Evolutionary conservation across 2,888 invertebrate genomes (phyloP).

Genomic region (Meiosimyza decipiens): DNA sequence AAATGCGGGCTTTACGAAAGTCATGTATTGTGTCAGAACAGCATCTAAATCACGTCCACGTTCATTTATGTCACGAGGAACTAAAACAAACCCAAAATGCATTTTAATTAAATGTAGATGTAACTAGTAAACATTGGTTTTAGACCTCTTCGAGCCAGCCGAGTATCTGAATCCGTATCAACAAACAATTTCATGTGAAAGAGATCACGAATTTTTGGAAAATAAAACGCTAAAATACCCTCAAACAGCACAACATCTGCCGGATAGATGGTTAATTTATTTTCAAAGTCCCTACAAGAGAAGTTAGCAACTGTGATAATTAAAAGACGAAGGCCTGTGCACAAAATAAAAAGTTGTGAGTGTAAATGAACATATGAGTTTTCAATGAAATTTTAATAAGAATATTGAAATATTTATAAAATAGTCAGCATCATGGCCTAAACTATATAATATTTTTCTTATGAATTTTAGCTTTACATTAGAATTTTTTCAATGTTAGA

Average conservation of each 20-base stretch:
- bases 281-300: constrained; percentile 71
- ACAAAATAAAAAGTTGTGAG: no score
- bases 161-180: constrained; percentile 98
- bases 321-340: no score
- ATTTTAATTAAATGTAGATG: neutral
- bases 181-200: constrained; percentile 99
- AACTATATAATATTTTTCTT: no score
- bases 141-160: constrained; percentile 92
- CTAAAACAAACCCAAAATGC: constrained; percentile 70
- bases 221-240: constrained; percentile 98
- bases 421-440: no score
- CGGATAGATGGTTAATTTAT: constrained; percentile 85
- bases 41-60: constrained; percentile 93
- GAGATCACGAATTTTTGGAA: constrained; percentile 90
- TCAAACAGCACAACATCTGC: constrained; percentile 98
- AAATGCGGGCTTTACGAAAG: constrained; percentile 99
- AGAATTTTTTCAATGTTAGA: no score
- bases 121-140: neutral
- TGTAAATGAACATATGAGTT: no score
- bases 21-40: constrained; percentile 96
- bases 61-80: constrained; percentile 95
- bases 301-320: neutral
- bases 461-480: no score
- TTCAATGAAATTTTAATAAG: no score
- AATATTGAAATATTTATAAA: no score